Base-by-base conservation (phyloP, 2,888 invertebrate species). In the Apamea crenata region DNA sequence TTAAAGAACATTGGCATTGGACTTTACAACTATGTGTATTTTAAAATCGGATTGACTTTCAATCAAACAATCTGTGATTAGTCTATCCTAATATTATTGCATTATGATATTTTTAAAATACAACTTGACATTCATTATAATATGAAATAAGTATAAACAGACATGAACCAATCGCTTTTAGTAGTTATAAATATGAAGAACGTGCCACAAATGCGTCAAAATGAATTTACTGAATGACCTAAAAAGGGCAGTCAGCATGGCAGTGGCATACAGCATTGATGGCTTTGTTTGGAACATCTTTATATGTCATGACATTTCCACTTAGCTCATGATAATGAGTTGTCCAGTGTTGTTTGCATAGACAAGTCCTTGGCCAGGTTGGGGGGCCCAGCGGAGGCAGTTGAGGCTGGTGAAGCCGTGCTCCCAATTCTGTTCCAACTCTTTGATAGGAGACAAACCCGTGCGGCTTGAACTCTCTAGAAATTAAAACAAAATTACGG, bases 331-430 rank as follows among this genome's bases (percentile, higher is more conserved):
- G 90, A 98, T 97, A 91, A 98, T 98, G 85, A 99, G 97, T 91
- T 98, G 98, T 75, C 99, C 99, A 32, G 98, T 98, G 93, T 98
- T 99, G 87, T 99, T 99, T 40, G 98, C 99, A 94, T 98, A 99
- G 73, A 98, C 98, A 78, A 99, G 97, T 3, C 99, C 99, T 92
- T 98, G 98, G 0, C 99, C 99, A 0, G 98, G 97, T 70, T 97
- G 97, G 0, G 99, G 99, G 77, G 98, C 97, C 99, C 99, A 99
- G 77, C 98, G 97, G 75, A 98, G 98, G 90, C 98, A 98, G 96
- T 99, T 99, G 69, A 99, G 97, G 93, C 98, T 98, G 78, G 98
- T 98, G 90, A 98, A 97, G 71, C 97, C 97, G 68, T 97, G 97
- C 86, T 97, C 97, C 95, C 97, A 97, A 87, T 96, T 97, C 89